A percentile compares a stretch with the other conserved stretches of the same genome.
These are phyloP conservation scores for Gopherus flavomarginatus DNA, from an alignment of 2,113 vertebrate species.

Conservation along the genomic window DNA sequence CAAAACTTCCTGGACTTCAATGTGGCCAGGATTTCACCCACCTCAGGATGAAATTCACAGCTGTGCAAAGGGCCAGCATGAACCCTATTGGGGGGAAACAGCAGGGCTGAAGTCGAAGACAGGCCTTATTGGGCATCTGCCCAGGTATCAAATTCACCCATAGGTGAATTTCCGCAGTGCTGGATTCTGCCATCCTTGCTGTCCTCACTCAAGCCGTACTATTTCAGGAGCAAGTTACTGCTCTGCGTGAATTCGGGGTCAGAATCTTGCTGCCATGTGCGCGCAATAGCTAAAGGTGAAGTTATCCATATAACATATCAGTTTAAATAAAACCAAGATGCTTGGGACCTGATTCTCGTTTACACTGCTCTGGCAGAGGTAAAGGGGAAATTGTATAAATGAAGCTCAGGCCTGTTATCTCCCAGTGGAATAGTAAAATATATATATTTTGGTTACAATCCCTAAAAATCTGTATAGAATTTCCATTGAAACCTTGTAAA, in stretches of 20 bases:
- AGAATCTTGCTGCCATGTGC: not conserved
- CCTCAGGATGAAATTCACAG: not conserved
- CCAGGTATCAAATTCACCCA: fast-evolving
- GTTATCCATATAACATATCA: not conserved
- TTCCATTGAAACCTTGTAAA: not conserved
- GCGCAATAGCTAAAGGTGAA: not conserved
- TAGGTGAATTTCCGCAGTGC: fast-evolving
- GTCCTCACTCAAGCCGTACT: not conserved
- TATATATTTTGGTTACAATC: not conserved
- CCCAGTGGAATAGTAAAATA: not conserved
- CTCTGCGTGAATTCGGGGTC: not conserved
- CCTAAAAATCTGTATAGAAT: not conserved
- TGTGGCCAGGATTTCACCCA: not conserved
- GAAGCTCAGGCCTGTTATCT: not conserved
- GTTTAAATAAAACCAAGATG: not conserved
- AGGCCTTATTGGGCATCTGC: not conserved
- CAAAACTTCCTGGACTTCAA: not conserved
- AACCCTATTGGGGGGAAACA: not conserved
- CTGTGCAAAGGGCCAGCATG: fast-evolving
- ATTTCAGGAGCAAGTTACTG: not conserved
- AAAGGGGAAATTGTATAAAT: not conserved
- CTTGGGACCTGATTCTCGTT: not conserved
- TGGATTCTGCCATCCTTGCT: fast-evolving
- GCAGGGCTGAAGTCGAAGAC: not conserved
- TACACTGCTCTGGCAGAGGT: not conserved